Conservation (phyloP, 1,140 invertebrate genomes). For the Eupeodes corollae region DNA sequence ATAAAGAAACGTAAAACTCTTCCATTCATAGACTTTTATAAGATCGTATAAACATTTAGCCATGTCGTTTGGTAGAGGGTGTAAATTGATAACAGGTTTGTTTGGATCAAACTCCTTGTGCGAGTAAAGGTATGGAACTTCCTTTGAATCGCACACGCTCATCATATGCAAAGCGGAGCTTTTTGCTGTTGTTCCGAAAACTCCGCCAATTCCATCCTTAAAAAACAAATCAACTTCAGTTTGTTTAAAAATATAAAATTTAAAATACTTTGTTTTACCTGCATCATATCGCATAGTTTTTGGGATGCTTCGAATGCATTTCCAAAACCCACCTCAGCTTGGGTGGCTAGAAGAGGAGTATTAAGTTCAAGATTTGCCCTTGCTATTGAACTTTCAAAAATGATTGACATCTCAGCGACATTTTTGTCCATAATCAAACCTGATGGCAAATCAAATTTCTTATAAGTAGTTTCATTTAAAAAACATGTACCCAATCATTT, state of each 20-base stretch:
- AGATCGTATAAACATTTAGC: slow-evolving; percentile 62
- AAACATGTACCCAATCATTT: too few species aligned
- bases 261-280: slow-evolving; percentile 17
- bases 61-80: slow-evolving; percentile 64
- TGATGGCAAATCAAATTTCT: slow-evolving; percentile 2
- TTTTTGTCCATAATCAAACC: slow-evolving; percentile 30
- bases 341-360: slow-evolving; percentile 15
- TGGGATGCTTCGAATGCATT: slow-evolving; percentile 36
- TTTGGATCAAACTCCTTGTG: slow-evolving; percentile 49
- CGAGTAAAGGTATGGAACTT: slow-evolving; percentile 75
- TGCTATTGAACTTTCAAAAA: slow-evolving; percentile 30
- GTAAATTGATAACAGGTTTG: slow-evolving; percentile 61
- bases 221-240: slow-evolving; percentile 12
- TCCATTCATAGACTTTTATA: slow-evolving; percentile 67
- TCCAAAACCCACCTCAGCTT: slow-evolving; percentile 26
- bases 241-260: neutral
- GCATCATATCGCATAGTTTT: slow-evolving; percentile 36
- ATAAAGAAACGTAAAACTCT: slow-evolving; percentile 75
- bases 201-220: slow-evolving; percentile 54
- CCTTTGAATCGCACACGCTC: slow-evolving; percentile 74
- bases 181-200: slow-evolving; percentile 70
- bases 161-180: slow-evolving; percentile 61
- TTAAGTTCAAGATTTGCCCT: slow-evolving; percentile 23
- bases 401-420: slow-evolving; percentile 24
- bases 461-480: too few species aligned